Percentiles rank a stretch among this genome's conserved stretches.
phyloP scores from a whole-genome alignment of 2,113 vertebrate genomes.

The Cygnus atratus region DNA sequence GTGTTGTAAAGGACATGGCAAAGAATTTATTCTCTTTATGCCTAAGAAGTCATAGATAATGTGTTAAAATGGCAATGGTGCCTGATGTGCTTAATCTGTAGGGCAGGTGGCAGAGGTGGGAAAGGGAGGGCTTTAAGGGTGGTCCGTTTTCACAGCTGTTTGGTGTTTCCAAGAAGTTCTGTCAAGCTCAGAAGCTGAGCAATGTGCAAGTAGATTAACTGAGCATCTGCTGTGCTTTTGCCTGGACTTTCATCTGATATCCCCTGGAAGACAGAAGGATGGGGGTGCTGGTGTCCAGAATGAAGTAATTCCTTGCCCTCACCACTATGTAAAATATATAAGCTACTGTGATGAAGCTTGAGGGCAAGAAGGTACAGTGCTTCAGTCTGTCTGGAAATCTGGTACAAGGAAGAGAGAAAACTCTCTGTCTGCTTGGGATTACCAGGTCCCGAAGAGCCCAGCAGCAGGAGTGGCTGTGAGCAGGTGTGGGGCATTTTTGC shows the following conservation, averaged over 20 bases:
- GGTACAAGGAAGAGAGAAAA: background rate
- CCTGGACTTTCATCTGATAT: background rate
- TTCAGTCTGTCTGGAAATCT: background rate
- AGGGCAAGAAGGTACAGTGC: fast-evolving
- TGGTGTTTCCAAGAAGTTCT: background rate
- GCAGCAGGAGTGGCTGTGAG: background rate
- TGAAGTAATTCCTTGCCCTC: background rate
- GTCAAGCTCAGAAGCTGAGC: background rate
- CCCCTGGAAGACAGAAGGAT: background rate
- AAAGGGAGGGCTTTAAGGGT: background rate
- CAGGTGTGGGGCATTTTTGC: fast-evolving
- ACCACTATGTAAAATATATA: fast-evolving
- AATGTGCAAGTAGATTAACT: background rate
- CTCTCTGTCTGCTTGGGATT: background rate
- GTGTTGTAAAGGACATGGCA: background rate
- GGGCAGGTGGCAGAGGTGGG: background rate
- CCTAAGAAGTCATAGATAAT: background rate
- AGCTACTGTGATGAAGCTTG: background rate
- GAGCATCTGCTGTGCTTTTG: background rate
- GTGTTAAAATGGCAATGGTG: background rate
- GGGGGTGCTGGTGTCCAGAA: background rate
- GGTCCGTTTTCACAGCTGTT: background rate
- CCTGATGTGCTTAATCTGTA: background rate
- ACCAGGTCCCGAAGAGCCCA: background rate
- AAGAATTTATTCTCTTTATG: background rate